A percentile compares a stretch with the other conserved stretches of the same genome.
Conservation (phyloP, 2,113 vertebrate species). For the Todiramphus saurophagus region DNA sequence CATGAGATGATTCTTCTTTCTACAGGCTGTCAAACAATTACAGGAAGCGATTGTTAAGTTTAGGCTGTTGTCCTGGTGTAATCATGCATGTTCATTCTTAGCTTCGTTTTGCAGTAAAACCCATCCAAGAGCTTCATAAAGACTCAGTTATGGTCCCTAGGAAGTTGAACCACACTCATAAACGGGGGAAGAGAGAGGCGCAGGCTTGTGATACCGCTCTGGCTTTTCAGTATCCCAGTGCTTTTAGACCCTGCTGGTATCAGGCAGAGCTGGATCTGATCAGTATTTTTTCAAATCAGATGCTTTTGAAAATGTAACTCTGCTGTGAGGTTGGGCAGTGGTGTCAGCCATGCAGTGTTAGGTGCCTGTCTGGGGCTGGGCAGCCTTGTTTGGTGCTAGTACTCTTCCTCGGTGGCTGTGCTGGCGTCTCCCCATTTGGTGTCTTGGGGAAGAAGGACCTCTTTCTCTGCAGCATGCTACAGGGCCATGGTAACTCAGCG, state of each 20-base stretch:
- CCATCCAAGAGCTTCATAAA: constrained; percentile 40
- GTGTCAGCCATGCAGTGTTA: neutral
- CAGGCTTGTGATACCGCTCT: neutral
- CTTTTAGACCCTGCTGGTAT: rapidly evolving
- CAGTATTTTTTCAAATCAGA: neutral
- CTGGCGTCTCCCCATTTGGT: neutral
- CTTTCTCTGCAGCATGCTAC: neutral
- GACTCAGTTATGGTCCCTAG: neutral
- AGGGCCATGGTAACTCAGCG: neutral
- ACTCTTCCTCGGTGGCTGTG: neutral
- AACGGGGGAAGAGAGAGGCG: neutral
- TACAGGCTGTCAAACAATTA: constrained; percentile 48
- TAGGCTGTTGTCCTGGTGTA: constrained; percentile 26
- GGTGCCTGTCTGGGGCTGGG: neutral
- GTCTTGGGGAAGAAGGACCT: neutral
- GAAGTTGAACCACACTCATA: neutral
- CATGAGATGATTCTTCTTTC: neutral
- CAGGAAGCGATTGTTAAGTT: constrained; percentile 62
- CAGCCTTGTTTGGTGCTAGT: neutral
- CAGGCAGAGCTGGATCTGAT: neutral
- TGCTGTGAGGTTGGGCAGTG: neutral
- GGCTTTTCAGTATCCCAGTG: neutral
- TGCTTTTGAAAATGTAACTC: neutral
- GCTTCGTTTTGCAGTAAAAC: constrained; percentile 36
- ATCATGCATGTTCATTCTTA: constrained; percentile 34